These are phyloP conservation scores for Raphicerus campestris DNA, from an alignment of 2,113 vertebrate species.

Conservation along the genomic window DNA sequence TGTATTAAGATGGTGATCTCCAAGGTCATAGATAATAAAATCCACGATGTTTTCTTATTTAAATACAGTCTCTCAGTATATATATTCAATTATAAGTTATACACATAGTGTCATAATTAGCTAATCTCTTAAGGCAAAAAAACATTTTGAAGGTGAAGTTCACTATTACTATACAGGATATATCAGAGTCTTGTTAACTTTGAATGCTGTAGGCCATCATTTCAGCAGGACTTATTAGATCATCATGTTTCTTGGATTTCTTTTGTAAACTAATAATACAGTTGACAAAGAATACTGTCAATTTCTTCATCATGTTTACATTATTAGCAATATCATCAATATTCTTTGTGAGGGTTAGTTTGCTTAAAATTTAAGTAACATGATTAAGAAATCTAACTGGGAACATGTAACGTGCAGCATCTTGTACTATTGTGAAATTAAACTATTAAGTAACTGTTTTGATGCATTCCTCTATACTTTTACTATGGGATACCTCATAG, in stretches of 20 bases:
- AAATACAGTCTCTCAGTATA: not conserved
- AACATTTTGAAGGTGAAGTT: not conserved
- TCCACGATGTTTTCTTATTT: not conserved
- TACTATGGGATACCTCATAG: not conserved
- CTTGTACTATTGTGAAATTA: not conserved
- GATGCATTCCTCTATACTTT: not conserved
- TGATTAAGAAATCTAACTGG: not conserved
- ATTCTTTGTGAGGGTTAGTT: not conserved
- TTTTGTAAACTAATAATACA: not conserved
- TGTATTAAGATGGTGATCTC: not conserved
- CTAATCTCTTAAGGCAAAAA: not conserved
- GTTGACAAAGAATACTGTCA: not conserved
- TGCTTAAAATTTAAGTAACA: not conserved
- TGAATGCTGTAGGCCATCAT: not conserved
- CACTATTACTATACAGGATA: not conserved
- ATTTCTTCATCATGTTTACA: not conserved
- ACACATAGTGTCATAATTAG: not conserved
- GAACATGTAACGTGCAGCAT: not conserved
- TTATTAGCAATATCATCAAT: not conserved
- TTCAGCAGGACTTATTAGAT: not conserved
- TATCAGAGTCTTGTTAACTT: not conserved
- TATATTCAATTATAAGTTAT: not conserved
- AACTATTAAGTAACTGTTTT: not conserved
- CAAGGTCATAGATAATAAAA: not conserved
- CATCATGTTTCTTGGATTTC: not conserved